These are phyloP conservation scores for Thereva nobilitata DNA, from an alignment of 2,888 invertebrate species.

Conservation along the genomic window DNA sequence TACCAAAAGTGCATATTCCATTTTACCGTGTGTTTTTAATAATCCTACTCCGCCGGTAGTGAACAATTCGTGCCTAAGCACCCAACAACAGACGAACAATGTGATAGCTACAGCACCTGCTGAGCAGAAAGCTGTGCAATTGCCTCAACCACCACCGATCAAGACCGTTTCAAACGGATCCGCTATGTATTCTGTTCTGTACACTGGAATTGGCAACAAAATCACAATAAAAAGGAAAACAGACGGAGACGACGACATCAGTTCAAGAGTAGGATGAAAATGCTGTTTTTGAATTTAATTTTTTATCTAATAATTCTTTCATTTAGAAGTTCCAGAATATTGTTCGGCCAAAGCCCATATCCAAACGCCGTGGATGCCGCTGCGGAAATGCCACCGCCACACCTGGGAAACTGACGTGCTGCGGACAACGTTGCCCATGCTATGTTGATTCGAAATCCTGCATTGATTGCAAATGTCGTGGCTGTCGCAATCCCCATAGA, in stretches of 20 bases:
- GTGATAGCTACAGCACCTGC: slow-evolving; percentile 36
- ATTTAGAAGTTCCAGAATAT: slow-evolving; percentile 40
- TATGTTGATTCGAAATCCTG: slow-evolving; percentile 90
- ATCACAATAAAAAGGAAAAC: slow-evolving; percentile 81
- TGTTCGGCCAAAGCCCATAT: slow-evolving; percentile 42
- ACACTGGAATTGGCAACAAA: slow-evolving; percentile 79
- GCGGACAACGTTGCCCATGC: slow-evolving; percentile 92
- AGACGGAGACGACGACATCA: slow-evolving; percentile 62
- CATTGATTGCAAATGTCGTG: slow-evolving; percentile 86
- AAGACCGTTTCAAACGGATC: slow-evolving; percentile 63
- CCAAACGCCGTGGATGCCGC: slow-evolving; percentile 77
- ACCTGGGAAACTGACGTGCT: slow-evolving; percentile 89
- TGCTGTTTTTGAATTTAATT: not conserved
- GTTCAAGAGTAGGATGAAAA: slow-evolving; percentile 52
- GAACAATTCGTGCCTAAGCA: slow-evolving; percentile 41
- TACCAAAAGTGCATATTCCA: slow-evolving; percentile 74
- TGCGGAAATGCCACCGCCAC: slow-evolving; percentile 90
- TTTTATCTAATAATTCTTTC: slow-evolving; percentile 13
- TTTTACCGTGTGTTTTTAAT: slow-evolving; percentile 73
- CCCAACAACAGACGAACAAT: slow-evolving; percentile 34
- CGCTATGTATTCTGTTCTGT: slow-evolving; percentile 76
- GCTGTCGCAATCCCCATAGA: slow-evolving; percentile 89
- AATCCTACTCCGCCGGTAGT: slow-evolving; percentile 63
- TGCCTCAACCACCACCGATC: slow-evolving; percentile 49
- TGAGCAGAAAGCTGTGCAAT: slow-evolving; percentile 40